phyloP scores from a whole-genome alignment of 2,113 vertebrate species.

The Colinus virginianus region DNA sequence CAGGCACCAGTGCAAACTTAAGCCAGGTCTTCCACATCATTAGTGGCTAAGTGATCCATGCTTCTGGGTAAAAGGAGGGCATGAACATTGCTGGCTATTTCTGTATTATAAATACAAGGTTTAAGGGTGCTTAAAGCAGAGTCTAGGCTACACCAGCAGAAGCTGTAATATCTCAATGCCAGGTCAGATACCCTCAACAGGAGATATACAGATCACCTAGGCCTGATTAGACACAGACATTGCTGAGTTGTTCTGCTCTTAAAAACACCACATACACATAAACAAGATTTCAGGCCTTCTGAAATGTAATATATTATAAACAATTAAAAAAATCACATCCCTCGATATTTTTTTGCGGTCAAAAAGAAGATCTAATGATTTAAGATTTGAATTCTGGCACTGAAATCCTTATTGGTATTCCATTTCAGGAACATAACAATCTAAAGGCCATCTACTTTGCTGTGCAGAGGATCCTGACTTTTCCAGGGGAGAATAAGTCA shows the following conservation, averaged over 20 bases:
- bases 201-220: not conserved
- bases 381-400: not conserved
- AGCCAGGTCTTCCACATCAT: slow-evolving; percentile 22
- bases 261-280: not conserved
- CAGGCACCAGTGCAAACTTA: not conserved
- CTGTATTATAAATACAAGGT: not conserved
- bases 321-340: not conserved
- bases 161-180: not conserved
- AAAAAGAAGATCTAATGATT: not conserved
- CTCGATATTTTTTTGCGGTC: not conserved
- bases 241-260: not conserved
- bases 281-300: not conserved
- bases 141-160: not conserved
- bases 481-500: not conserved
- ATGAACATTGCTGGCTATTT: not conserved
- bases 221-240: not conserved
- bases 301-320: not conserved
- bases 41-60: not conserved
- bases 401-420: not conserved
- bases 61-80: not conserved
- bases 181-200: not conserved
- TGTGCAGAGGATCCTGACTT: not conserved
- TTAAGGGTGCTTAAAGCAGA: not conserved
- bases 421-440: not conserved
- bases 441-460: not conserved